These are phyloP conservation scores for Dendrocopos noguchii DNA, from an alignment of 2,113 vertebrate genomes.

Conservation along the genomic window DNA sequence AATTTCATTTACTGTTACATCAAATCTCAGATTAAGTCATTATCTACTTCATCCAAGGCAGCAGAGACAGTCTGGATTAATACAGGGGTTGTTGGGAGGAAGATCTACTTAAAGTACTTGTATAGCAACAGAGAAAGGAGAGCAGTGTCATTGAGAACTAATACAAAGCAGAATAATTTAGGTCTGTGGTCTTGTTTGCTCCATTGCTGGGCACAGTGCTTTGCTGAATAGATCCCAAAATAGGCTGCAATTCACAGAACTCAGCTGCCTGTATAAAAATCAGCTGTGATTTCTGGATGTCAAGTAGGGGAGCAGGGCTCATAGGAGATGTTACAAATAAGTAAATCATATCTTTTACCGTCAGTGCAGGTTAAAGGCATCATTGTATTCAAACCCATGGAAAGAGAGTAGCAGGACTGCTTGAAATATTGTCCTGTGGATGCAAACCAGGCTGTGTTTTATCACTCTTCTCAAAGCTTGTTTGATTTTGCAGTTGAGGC, in stretches of 20 bases:
- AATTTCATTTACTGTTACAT: constrained; percentile 20
- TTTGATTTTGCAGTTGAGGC: not conserved
- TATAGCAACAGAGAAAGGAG: not conserved
- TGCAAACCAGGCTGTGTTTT: not conserved
- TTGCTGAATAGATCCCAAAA: not conserved
- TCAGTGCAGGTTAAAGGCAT: not conserved
- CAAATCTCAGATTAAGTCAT: not conserved
- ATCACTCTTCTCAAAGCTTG: not conserved
- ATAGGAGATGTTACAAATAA: not conserved
- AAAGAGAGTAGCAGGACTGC: not conserved
- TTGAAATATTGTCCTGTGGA: not conserved
- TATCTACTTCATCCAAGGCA: not conserved
- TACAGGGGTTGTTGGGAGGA: not conserved
- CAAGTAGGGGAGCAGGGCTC: not conserved
- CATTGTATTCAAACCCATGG: not conserved
- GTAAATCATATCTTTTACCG: not conserved
- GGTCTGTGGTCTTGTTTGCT: not conserved
- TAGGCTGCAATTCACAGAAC: not conserved
- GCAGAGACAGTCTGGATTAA: not conserved
- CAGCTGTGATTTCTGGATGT: not conserved
- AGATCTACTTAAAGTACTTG: not conserved
- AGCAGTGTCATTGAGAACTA: rapidly evolving
- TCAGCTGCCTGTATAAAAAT: not conserved
- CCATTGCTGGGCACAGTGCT: not conserved
- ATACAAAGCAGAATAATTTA: not conserved